These are phyloP conservation scores for Ariopsis seemanni DNA, from an alignment of 2,113 vertebrate genomes.

Conservation along the genomic window DNA sequence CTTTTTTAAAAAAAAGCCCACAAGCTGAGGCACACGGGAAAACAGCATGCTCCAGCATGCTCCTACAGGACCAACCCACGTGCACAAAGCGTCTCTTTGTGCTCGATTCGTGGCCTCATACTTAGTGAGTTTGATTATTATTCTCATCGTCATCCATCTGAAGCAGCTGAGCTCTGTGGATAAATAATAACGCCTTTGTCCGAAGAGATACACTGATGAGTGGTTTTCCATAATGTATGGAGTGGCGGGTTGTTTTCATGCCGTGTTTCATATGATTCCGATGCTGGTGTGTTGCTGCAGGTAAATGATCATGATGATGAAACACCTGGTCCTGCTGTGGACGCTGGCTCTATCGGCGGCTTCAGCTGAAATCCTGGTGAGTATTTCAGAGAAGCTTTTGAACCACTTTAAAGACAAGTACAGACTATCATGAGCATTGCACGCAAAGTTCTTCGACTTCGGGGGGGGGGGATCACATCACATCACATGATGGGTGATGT, in stretches of 20 bases:
- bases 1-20: constrained; percentile 2
- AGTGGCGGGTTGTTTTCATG: not conserved
- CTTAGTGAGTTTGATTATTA: constrained; percentile 39
- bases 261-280: not conserved
- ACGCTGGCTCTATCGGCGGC: not conserved
- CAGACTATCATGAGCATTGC: not conserved
- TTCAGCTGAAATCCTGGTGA: constrained; percentile 30
- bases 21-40: constrained; percentile 21
- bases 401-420: not conserved
- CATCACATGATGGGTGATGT: not conserved
- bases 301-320: constrained; percentile 31
- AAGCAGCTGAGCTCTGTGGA: constrained; percentile 24
- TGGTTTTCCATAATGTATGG: not conserved
- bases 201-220: not conserved
- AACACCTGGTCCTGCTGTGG: constrained; percentile 32
- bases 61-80: constrained; percentile 2
- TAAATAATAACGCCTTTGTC: constrained; percentile 32
- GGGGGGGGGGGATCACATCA: too few species aligned
- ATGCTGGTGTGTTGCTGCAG: constrained; percentile 29
- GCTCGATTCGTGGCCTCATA: constrained; percentile 11
- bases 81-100: constrained; percentile 48
- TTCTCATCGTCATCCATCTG: constrained; percentile 32
- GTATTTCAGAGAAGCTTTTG: not conserved
- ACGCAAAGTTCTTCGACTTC: not conserved
- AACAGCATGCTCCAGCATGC: constrained; percentile 31